Percentiles rank a stretch among this genome's conserved stretches.
Evolutionary conservation across 2,113 vertebrate genomes (phyloP).

Genomic region (Apus apus): DNA sequence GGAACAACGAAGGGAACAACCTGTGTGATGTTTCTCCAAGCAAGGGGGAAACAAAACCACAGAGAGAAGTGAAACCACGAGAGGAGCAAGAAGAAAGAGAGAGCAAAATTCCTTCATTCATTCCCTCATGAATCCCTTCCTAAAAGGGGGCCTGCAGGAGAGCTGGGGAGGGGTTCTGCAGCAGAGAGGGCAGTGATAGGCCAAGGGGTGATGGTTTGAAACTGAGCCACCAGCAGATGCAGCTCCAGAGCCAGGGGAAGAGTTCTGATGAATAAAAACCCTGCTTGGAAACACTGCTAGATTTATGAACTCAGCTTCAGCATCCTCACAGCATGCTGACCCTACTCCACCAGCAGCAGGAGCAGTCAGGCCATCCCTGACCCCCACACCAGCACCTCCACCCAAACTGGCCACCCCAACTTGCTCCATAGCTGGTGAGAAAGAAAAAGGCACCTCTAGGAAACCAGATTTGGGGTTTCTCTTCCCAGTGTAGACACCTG

Average conservation of each 20-base stretch:
- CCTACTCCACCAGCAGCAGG: neutral
- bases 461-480: neutral
- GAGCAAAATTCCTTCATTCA: neutral
- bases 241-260: neutral
- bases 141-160: too few relatives aligned
- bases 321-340: neutral
- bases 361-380: neutral
- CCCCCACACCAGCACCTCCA: accelerated
- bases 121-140: too few relatives aligned
- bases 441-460: neutral
- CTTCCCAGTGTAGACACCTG: neutral
- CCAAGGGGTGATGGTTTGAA: too few relatives aligned
- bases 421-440: neutral
- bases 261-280: neutral
- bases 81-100: neutral
- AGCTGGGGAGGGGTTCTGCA: too few relatives aligned
- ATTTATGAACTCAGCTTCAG: neutral
- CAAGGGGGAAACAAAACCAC: neutral
- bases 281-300: neutral
- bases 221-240: neutral
- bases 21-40: neutral
- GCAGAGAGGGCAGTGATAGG: too few relatives aligned
- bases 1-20: neutral
- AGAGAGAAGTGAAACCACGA: neutral
- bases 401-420: neutral